Conservation (phyloP, 2,888 invertebrate genomes). For the Leptura quadrifasciata region DNA sequence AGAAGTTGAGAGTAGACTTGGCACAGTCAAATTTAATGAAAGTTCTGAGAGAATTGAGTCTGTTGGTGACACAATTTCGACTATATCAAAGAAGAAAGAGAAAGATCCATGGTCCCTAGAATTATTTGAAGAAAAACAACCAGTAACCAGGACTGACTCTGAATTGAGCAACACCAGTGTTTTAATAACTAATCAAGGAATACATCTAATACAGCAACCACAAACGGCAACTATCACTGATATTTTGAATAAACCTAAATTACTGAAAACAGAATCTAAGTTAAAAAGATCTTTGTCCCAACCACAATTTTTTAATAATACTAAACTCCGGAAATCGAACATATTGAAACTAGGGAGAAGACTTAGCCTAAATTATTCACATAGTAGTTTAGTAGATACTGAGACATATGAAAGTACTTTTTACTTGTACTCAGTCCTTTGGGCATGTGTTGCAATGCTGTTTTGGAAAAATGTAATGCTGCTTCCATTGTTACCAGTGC, state of each 20-base stretch:
- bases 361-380: constrained; percentile 56
- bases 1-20: background rate
- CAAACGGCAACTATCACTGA: constrained; percentile 43
- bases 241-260: constrained; percentile 50
- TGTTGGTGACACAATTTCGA: constrained; percentile 29
- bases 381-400: constrained; percentile 66
- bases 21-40: constrained; percentile 20
- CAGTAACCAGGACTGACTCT: constrained; percentile 52
- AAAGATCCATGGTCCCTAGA: constrained; percentile 70
- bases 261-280: constrained; percentile 56
- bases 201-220: constrained; percentile 64
- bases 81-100: constrained; percentile 29
- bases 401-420: constrained; percentile 79
- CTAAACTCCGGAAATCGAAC: constrained; percentile 49
- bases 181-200: constrained; percentile 67
- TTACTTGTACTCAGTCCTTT: constrained; percentile 86
- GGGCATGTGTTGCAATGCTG: constrained; percentile 88
- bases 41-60: constrained; percentile 35
- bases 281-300: constrained; percentile 70
- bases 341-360: constrained; percentile 55
- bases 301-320: constrained; percentile 61
- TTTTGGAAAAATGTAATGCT: constrained; percentile 92
- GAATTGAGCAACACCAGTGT: constrained; percentile 62
- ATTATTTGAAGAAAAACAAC: constrained; percentile 65
- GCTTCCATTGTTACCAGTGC: constrained; percentile 85